Evolutionary conservation across 2,888 invertebrate genomes (phyloP).

Genomic region (Xestobium rufovillosum): DNA sequence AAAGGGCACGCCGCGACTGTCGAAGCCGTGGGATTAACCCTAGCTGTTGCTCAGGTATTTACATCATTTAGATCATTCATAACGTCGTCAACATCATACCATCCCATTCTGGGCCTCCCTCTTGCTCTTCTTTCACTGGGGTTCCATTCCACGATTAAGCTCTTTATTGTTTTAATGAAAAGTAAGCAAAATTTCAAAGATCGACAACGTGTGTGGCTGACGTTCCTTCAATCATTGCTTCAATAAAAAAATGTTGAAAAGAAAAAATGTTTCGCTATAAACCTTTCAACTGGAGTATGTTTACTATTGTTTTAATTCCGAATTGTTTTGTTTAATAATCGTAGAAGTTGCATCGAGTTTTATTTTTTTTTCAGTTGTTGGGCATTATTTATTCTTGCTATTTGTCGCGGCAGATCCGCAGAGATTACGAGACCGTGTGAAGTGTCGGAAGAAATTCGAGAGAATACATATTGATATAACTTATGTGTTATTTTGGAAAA

Average conservation of each 20-base stretch:
- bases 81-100: no score
- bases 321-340: constrained; percentile 4
- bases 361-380: constrained; percentile 57
- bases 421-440: constrained; percentile 36
- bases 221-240: no score
- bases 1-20: constrained; percentile 64
- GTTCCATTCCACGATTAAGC: no score
- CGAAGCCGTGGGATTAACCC: constrained; percentile 71
- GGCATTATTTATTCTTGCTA: constrained; percentile 88
- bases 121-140: no score
- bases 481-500: no score
- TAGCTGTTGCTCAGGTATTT: constrained; percentile 84
- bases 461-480: no score
- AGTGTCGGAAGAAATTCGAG: no score
- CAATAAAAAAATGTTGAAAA: constrained; percentile 5
- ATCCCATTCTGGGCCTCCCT: no score
- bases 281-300: no score
- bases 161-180: no score
- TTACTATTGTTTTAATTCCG: constrained; percentile 7
- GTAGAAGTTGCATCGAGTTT: constrained; percentile 7
- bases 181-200: background rate
- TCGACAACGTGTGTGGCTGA: background rate
- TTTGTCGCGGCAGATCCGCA: constrained; percentile 78
- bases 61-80: constrained; percentile 18
- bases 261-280: no score